Conservation (phyloP, 2,888 invertebrate species). For the Ellobium chinense region DNA sequence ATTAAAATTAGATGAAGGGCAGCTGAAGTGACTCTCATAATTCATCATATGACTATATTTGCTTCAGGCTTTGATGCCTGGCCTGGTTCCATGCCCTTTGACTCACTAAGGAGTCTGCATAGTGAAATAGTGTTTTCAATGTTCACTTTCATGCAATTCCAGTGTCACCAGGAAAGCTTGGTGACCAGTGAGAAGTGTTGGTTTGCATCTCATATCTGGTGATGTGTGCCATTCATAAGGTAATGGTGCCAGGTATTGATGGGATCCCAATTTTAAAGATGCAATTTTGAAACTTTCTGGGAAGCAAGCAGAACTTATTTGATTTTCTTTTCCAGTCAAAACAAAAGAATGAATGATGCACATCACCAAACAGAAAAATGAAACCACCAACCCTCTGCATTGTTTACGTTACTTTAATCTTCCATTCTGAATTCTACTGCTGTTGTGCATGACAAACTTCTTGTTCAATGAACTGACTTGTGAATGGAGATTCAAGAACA, state of each 20-base stretch:
- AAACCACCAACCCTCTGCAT: slow-evolving; percentile 14
- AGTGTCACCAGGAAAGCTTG: too few relatives aligned
- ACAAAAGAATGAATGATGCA: slow-evolving; percentile 43
- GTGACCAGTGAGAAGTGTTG: not conserved
- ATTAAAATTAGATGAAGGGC: too few relatives aligned
- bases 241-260: slow-evolving; percentile 46
- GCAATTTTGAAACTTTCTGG: too few relatives aligned
- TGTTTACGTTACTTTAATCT: not conserved
- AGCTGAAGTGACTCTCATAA: too few relatives aligned
- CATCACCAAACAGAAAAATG: slow-evolving; percentile 40
- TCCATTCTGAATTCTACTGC: too few relatives aligned
- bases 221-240: slow-evolving; percentile 51
- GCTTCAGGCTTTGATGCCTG: too few relatives aligned
- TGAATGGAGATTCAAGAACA: not conserved
- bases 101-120: too few relatives aligned
- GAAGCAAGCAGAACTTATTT: too few relatives aligned
- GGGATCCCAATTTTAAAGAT: not conserved
- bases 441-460: not conserved
- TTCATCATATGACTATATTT: too few relatives aligned
- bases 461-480: not conserved
- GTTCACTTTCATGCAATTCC: too few relatives aligned
- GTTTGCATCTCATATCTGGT: slow-evolving; percentile 46
- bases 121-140: too few relatives aligned
- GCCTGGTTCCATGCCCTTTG: too few relatives aligned
- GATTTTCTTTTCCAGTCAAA: not conserved